Percentiles rank a stretch among this genome's conserved stretches.
Evolutionary conservation across 2,888 invertebrate genomes (phyloP).

Genomic region (Limulus polyphemus): DNA sequence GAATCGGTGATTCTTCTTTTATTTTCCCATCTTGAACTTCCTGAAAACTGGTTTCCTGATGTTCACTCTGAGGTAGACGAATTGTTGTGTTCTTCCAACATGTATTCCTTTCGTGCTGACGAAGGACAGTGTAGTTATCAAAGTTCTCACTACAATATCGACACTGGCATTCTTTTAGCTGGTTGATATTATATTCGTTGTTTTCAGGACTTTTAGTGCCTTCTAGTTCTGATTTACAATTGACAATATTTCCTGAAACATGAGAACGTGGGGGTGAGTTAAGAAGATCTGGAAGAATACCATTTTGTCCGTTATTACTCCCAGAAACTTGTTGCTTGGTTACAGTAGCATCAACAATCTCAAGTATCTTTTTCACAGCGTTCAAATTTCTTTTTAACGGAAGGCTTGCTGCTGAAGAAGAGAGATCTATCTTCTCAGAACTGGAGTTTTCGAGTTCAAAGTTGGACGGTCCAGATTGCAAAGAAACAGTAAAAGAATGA

Average conservation of each 20-base stretch:
- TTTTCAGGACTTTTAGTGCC: too few relatives aligned
- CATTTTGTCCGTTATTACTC: conserved; percentile 7
- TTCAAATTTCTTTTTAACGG: conserved; percentile 9
- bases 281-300: conserved; percentile 16
- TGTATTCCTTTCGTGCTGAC: conserved; percentile 38
- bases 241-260: too few relatives aligned
- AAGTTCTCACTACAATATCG: conserved; percentile 34
- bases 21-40: background rate
- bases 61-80: background rate
- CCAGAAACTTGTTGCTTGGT: conserved; percentile 10
- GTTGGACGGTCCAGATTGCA: too few relatives aligned
- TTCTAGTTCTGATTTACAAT: too few relatives aligned
- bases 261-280: background rate
- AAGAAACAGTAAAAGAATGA: too few relatives aligned
- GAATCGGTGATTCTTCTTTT: conserved; percentile 19
- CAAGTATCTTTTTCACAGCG: conserved; percentile 53
- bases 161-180: conserved; percentile 26
- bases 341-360: conserved; percentile 55
- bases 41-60: background rate
- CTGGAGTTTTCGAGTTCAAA: background rate
- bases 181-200: conserved; percentile 1
- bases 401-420: too few relatives aligned
- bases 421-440: too few relatives aligned
- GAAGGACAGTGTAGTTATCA: conserved; percentile 34
- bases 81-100: conserved; percentile 26